Percentiles rank a stretch among this genome's conserved stretches.
phyloP scores from a whole-genome alignment of 2,888 invertebrate genomes.

The Agriopis leucophaearia region DNA sequence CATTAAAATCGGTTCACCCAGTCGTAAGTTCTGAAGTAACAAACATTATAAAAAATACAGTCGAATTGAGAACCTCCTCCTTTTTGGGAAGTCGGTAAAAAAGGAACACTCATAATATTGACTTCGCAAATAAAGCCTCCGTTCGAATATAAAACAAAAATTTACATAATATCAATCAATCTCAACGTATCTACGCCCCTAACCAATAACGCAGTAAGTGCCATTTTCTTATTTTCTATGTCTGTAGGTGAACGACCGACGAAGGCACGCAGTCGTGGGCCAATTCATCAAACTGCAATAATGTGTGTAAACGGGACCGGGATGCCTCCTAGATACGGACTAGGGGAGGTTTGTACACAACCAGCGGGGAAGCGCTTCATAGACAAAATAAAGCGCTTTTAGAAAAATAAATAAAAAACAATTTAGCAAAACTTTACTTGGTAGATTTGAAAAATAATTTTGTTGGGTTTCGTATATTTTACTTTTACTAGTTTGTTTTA shows the following conservation, averaged over 20 bases:
- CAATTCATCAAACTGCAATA: constrained; percentile 80
- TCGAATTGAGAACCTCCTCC: too few species aligned
- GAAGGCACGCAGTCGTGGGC: constrained; percentile 55
- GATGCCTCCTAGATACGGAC: constrained; percentile 69
- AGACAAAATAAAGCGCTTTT: constrained; percentile 49
- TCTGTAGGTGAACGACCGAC: constrained; percentile 72
- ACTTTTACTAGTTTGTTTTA: too few species aligned
- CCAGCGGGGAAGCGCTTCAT: constrained; percentile 67
- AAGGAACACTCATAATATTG: too few species aligned
- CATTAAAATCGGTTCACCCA: too few species aligned
- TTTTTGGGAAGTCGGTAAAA: too few species aligned
- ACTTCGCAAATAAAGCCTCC: too few species aligned
- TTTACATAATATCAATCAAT: not conserved
- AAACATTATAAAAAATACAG: too few species aligned
- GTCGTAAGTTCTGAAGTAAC: too few species aligned
- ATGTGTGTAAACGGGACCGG: constrained; percentile 73
- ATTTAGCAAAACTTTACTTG: not conserved
- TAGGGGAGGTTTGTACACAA: constrained; percentile 61
- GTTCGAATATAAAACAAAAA: not conserved
- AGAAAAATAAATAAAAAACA: not conserved
- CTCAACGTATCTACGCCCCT: constrained; percentile 5
- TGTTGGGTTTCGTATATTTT: not conserved
- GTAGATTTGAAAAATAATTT: not conserved
- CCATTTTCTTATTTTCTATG: constrained; percentile 38
- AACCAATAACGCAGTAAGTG: constrained; percentile 18